A percentile compares a stretch with the other conserved stretches of the same genome.
Conservation (phyloP, 2,888 invertebrate genomes). For the Mythimna ferrago region DNA sequence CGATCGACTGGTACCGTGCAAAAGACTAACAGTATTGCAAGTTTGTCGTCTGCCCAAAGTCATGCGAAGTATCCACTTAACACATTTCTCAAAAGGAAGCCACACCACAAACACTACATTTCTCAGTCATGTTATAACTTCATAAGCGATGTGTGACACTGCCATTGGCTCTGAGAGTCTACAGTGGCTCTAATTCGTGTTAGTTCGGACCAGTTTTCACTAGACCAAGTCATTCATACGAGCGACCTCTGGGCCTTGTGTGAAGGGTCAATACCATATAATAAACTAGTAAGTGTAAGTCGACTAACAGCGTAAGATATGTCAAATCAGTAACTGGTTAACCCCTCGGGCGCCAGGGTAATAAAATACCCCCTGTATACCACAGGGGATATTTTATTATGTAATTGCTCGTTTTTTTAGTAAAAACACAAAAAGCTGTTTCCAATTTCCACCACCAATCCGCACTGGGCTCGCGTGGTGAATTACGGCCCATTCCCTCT, state of each 20-base stretch:
- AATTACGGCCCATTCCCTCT: too few relatives aligned
- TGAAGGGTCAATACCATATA: conserved; percentile 20
- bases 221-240: conserved; percentile 34
- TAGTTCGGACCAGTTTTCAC: conserved; percentile 57
- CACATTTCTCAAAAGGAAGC: conserved; percentile 3
- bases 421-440: too few relatives aligned
- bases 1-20: too few relatives aligned
- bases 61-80: too few relatives aligned
- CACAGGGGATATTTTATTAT: too few relatives aligned
- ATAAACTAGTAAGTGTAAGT: not conserved
- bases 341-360: too few relatives aligned
- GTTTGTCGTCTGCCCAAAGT: too few relatives aligned
- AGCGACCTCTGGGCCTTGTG: conserved; percentile 10
- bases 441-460: too few relatives aligned
- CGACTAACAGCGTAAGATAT: not conserved
- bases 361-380: too few relatives aligned
- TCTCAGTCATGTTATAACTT: not conserved
- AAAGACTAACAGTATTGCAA: too few relatives aligned
- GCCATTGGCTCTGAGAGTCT: conserved; percentile 38
- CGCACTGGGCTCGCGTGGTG: too few relatives aligned
- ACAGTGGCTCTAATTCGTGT: conserved; percentile 33
- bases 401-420: too few relatives aligned
- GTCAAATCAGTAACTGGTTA: not conserved
- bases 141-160: conserved; percentile 20
- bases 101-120: not conserved